Base-by-base conservation (phyloP, 2,888 invertebrate species). In the Tipula vernalis region DNA sequence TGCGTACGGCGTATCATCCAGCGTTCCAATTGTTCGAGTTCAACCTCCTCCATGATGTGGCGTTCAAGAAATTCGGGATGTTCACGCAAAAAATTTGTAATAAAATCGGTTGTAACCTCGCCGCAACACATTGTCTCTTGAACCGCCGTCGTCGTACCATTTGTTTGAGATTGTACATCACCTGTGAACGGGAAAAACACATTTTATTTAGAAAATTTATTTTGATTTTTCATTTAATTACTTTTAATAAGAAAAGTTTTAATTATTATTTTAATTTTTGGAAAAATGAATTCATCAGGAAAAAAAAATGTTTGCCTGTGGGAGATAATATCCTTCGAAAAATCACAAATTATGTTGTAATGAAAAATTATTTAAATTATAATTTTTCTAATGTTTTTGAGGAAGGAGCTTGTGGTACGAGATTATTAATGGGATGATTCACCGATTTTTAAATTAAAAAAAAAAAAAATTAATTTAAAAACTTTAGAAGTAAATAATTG, bases 11-110 rank as follows among this genome's bases (percentile, higher is more conserved):
- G 92, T 36, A 93, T 92, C 88, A 95, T 92, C 95, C 95, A 95
- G 87, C 93, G 91, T 90, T 95, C 94, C 86, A 96, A 89, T 86
- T 93, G 93, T 87, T 95, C 94, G 87, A 93, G 89, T 86, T 94
- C 93, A 15, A 96, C 93, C 87, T 94, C 93, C 36, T 94, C 93
- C 89, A 93, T 91, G 8, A 96, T 92, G 89, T 94, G 95, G 0
- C 92, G 91, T 88, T 95, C 95, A 88, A 96, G 91, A 89, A 95
- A 94, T 10, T 94, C 94, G 0, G 93, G 94, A 90, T 95, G 94
- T 0, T 93, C 92, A 86, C 93, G 92, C 86, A 96, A 91, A 89
- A 92, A 95, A 3, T 92, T 91, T 1, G 92, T 90, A 8, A 94
- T 92, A 88, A 86, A 28, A 12, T 86, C 86, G 28, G 47, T 13